Conservation (phyloP, 2,888 invertebrate species). For the Cataglyphis livida region DNA sequence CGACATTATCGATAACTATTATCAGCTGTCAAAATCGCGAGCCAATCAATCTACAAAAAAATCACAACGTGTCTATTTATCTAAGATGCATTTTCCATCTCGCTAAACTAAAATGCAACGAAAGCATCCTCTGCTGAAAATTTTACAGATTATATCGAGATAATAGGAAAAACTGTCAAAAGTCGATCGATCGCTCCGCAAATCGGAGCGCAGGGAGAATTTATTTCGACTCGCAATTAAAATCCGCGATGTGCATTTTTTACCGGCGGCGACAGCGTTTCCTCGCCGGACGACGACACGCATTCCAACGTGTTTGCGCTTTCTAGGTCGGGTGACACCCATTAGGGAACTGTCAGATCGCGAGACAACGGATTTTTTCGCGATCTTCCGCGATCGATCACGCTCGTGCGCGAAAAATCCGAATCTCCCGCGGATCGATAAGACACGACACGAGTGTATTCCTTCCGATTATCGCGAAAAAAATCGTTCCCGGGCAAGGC, state of each 20-base stretch:
- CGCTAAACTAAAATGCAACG: neutral
- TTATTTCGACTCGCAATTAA: neutral
- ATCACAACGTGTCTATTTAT: neutral
- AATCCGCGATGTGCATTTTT: neutral
- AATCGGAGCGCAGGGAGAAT: neutral
- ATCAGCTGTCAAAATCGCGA: slow-evolving; percentile 15
- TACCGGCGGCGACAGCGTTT: neutral
- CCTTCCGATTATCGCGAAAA: neutral
- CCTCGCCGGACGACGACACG: slow-evolving; percentile 4
- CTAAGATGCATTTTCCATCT: neutral
- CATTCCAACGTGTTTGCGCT: slow-evolving; percentile 19
- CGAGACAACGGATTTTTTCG: slow-evolving; percentile 43
- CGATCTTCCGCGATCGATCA: neutral
- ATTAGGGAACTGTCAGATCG: slow-evolving; percentile 79
- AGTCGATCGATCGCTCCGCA: slow-evolving; percentile 30
- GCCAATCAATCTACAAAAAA: neutral
- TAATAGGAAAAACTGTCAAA: neutral
- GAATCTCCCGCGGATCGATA: slow-evolving; percentile 49
- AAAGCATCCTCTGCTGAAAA: neutral
- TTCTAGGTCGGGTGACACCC: slow-evolving; percentile 65
- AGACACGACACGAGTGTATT: neutral
- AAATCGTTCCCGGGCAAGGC: neutral
- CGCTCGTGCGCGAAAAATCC: slow-evolving; percentile 50
- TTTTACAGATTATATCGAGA: neutral
- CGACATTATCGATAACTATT: neutral